phyloP scores from a whole-genome alignment of 1,140 invertebrate species.

The Eciton burchellii region DNA sequence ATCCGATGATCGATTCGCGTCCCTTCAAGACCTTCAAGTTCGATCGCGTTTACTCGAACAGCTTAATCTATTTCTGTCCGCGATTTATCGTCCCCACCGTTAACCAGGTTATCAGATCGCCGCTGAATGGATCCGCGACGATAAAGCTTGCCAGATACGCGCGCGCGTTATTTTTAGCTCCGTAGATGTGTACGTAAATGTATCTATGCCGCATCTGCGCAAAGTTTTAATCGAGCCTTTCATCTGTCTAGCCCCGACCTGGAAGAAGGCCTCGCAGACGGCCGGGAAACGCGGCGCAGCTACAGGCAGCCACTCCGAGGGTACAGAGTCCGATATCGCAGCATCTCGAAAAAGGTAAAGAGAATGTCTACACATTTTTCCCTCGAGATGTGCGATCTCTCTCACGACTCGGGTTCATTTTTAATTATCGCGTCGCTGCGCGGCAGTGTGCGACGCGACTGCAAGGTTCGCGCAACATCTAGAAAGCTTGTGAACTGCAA shows the following conservation, averaged over 20 bases:
- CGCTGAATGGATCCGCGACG: not conserved
- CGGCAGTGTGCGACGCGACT: not conserved
- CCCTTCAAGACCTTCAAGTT: not conserved
- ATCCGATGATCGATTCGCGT: slow-evolving; percentile 25
- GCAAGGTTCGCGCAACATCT: not conserved
- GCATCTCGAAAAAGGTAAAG: slow-evolving; percentile 83
- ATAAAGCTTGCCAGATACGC: not conserved
- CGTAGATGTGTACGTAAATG: not conserved
- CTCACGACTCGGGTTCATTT: not conserved
- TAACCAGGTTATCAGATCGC: not conserved
- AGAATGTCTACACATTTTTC: not conserved
- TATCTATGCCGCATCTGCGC: too few relatives aligned
- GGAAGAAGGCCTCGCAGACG: slow-evolving; percentile 83
- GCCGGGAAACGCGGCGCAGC: slow-evolving; percentile 80
- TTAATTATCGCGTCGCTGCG: not conserved
- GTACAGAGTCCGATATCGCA: slow-evolving; percentile 81
- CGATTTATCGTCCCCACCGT: not conserved
- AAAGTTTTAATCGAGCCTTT: slow-evolving; percentile 16
- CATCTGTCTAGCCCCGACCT: slow-evolving; percentile 80
- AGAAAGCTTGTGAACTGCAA: not conserved
- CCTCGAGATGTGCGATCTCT: not conserved
- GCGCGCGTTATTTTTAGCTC: not conserved
- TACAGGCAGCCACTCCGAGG: slow-evolving; percentile 79
- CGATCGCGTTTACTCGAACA: not conserved
- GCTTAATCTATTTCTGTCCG: not conserved